These are phyloP conservation scores for Procavia capensis DNA, from an alignment of 2,113 vertebrate species.

Conservation along the genomic window DNA sequence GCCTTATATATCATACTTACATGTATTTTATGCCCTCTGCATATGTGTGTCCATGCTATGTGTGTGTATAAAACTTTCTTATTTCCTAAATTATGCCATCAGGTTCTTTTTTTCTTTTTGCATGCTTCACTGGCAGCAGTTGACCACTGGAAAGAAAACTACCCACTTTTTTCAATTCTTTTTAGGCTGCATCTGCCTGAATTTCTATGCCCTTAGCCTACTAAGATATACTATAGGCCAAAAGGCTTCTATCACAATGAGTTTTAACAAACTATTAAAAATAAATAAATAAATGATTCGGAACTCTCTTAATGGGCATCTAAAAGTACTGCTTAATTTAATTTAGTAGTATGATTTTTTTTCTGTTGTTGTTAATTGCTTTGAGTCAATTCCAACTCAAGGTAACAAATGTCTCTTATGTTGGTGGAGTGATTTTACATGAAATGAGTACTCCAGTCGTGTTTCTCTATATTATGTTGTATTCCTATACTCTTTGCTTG, in stretches of 20 bases:
- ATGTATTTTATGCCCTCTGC: background rate
- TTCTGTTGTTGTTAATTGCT: no score
- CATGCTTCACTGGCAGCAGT: background rate
- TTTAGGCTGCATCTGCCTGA: background rate
- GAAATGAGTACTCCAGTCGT: background rate
- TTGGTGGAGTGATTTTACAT: background rate
- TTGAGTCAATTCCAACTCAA: background rate
- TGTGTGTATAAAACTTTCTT: background rate
- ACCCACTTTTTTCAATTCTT: background rate
- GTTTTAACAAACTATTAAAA: background rate
- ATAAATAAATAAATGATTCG: background rate
- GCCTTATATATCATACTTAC: background rate
- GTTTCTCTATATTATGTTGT: background rate
- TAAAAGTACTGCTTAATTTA: background rate
- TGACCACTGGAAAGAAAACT: background rate
- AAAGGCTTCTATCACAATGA: background rate
- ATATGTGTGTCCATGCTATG: background rate
- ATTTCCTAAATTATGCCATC: background rate
- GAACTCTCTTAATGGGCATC: background rate
- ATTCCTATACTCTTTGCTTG: background rate
- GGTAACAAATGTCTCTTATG: background rate
- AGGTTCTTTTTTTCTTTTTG: background rate
- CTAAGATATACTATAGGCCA: background rate
- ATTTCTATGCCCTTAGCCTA: background rate
- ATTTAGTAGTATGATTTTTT: no score